Conservation (phyloP, 2,888 invertebrate genomes). For the Dione juno region DNA sequence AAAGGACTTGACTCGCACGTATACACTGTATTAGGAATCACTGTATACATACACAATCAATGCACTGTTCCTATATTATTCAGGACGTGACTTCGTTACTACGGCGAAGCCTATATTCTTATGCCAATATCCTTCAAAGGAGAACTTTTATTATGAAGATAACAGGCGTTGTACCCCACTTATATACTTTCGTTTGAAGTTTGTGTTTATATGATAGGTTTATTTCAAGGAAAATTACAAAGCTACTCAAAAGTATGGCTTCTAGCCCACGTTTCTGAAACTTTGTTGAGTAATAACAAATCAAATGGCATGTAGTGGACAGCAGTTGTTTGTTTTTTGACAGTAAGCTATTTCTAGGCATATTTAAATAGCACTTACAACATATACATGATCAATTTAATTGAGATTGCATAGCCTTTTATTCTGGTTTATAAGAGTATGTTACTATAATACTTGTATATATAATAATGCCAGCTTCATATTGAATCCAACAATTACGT, state of each 20-base stretch:
- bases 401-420: no score
- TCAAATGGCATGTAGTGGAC: background rate
- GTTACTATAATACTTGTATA: no score
- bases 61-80: constrained; percentile 25
- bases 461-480: no score
- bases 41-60: constrained; percentile 21
- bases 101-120: background rate
- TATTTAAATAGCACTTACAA: no score
- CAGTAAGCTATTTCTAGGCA: background rate
- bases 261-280: background rate
- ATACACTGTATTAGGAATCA: constrained; percentile 9
- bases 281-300: background rate
- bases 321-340: background rate
- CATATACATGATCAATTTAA: no score
- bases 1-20: constrained; percentile 5
- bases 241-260: background rate
- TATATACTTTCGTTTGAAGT: background rate
- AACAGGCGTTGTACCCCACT: background rate
- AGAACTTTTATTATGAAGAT: constrained; percentile 18
- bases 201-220: background rate
- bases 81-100: constrained; percentile 24
- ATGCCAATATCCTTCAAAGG: constrained; percentile 8
- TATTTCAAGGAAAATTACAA: background rate
- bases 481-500: no score
- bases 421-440: no score